A percentile compares a stretch with the other conserved stretches of the same genome.
Evolutionary conservation across 2,888 invertebrate species (phyloP).

Genomic region (Agrochola lychnidis): DNA sequence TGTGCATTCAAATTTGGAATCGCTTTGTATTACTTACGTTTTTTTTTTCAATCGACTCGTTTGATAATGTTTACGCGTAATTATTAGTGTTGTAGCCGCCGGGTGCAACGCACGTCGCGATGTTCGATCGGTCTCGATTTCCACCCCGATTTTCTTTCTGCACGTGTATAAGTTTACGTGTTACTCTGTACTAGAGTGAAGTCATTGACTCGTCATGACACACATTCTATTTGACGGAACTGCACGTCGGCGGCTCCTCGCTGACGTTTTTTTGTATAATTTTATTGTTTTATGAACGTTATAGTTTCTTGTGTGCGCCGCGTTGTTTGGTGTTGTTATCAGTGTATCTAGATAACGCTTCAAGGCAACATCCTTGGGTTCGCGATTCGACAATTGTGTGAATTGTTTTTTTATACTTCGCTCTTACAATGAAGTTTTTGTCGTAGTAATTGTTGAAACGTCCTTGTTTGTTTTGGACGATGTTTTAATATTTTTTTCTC

Average conservation of each 20-base stretch:
- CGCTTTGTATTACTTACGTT: conserved; percentile 67
- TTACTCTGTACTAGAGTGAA: conserved; percentile 70
- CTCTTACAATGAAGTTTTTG: conserved; percentile 58
- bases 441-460: conserved; percentile 50
- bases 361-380: conserved; percentile 74
- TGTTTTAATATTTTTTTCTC: conserved; percentile 22
- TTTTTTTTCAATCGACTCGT: conserved; percentile 71
- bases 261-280: conserved; percentile 77
- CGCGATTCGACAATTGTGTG: conserved; percentile 69
- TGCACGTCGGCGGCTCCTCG: conserved; percentile 79
- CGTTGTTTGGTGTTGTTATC: conserved; percentile 73
- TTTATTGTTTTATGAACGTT: conserved; percentile 74
- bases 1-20: conserved; percentile 81
- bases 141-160: conserved; percentile 74
- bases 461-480: conserved; percentile 37
- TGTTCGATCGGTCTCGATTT: conserved; percentile 68
- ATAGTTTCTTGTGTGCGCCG: conserved; percentile 70
- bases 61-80: conserved; percentile 75
- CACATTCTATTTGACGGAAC: conserved; percentile 87
- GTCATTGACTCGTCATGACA: conserved; percentile 90
- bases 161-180: conserved; percentile 88
- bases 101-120: conserved; percentile 76
- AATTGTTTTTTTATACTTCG: conserved; percentile 63
- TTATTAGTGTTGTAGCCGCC: conserved; percentile 68
- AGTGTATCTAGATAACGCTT: conserved; percentile 75